phyloP scores from a whole-genome alignment of 2,113 vertebrate genomes.

The Etheostoma spectabile region DNA sequence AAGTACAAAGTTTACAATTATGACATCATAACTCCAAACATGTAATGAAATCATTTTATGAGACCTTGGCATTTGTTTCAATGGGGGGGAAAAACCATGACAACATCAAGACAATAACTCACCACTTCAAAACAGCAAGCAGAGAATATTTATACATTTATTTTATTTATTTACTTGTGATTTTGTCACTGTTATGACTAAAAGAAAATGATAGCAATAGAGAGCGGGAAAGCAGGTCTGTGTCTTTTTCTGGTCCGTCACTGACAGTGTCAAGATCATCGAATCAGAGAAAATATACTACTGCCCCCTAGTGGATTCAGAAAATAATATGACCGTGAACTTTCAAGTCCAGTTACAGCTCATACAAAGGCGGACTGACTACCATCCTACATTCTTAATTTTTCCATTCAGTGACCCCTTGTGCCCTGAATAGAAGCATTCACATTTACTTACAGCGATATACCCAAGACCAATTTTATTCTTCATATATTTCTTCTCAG shows the following conservation, averaged over 20 bases:
- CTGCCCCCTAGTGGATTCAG: constrained; percentile 69
- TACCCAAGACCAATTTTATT: not conserved
- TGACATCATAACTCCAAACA: constrained; percentile 17
- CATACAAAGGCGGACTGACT: not conserved
- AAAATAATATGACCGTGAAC: not conserved
- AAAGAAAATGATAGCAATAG: constrained; percentile 17
- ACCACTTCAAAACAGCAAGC: constrained; percentile 10
- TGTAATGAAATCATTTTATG: not conserved
- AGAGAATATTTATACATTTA: constrained; percentile 34
- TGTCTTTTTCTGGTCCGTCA: constrained; percentile 24
- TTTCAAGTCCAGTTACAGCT: not conserved
- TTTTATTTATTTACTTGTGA: constrained; percentile 9
- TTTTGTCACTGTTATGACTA: constrained; percentile 31
- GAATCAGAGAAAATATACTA: constrained; percentile 45
- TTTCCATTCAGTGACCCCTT: not conserved
- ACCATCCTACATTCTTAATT: not conserved
- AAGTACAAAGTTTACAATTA: constrained; percentile 21
- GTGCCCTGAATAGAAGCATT: not conserved
- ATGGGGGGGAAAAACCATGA: not conserved
- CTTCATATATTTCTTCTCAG: not conserved
- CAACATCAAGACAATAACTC: constrained; percentile 22
- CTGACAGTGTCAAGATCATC: constrained; percentile 12
- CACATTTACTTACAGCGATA: not conserved
- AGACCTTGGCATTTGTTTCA: constrained; percentile 9
- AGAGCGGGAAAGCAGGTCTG: not conserved